Percentiles rank a stretch among this genome's conserved stretches.
Evolutionary conservation across 2,113 vertebrate genomes (phyloP).

Genomic region (Nothoprocta perdicaria): DNA sequence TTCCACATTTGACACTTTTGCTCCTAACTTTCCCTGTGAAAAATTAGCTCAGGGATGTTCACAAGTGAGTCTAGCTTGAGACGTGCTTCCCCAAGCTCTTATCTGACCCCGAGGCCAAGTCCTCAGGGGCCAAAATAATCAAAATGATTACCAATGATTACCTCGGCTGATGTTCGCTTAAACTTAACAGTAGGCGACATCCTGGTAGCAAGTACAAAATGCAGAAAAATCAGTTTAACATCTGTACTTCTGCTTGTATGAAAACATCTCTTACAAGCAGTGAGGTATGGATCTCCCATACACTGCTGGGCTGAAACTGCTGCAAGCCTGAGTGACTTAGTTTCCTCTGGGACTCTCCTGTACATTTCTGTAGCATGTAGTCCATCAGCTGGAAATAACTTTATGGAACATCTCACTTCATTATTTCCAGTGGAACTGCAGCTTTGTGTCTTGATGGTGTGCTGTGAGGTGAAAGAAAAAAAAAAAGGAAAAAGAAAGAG

Average conservation of each 20-base stretch:
- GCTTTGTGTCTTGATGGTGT: conserved; percentile 32
- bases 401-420: conserved; percentile 70
- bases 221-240: background rate
- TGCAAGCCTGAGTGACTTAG: background rate
- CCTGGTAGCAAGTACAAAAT: background rate
- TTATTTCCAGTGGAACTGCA: conserved; percentile 29
- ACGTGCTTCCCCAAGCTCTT: background rate
- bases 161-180: background rate
- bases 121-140: background rate
- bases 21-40: background rate
- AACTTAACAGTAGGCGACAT: background rate
- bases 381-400: conserved; percentile 37
- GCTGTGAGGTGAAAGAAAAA: conserved; percentile 5
- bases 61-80: background rate
- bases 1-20: conserved; percentile 16
- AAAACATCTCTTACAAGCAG: background rate
- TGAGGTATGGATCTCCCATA: background rate
- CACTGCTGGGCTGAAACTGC: background rate
- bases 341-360: conserved; percentile 40
- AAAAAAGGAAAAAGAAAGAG: background rate
- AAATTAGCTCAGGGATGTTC: background rate
- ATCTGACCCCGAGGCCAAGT: background rate
- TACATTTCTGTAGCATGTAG: conserved; percentile 23
- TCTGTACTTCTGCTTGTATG: background rate
- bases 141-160: background rate